Evolutionary conservation across 2,888 invertebrate species (phyloP).

Genomic region (Capitulum mitella): DNA sequence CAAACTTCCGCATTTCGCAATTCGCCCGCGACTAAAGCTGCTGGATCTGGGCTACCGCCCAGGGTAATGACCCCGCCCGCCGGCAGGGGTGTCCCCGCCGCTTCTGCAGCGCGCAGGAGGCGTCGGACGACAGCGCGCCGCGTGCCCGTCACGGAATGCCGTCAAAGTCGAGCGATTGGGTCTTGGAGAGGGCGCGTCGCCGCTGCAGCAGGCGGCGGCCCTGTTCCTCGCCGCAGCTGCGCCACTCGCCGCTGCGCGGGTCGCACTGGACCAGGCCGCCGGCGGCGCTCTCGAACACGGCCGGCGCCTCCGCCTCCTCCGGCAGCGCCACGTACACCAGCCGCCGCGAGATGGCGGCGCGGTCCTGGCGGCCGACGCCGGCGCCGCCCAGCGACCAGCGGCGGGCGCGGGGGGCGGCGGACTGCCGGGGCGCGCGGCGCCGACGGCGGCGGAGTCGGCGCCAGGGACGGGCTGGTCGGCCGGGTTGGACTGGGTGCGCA

Average conservation of each 20-base stretch:
- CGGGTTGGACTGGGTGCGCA: too few species aligned
- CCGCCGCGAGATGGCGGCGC: conserved; percentile 10
- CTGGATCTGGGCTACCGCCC: too few species aligned
- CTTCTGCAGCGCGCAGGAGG: too few species aligned
- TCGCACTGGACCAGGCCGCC: background rate
- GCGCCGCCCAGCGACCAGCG: background rate
- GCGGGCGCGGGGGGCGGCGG: too few species aligned
- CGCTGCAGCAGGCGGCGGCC: background rate
- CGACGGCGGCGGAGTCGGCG: too few species aligned
- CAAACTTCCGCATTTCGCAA: too few species aligned
- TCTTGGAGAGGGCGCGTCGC: background rate
- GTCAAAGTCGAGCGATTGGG: background rate
- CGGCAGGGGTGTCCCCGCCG: too few species aligned
- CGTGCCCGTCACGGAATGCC: background rate
- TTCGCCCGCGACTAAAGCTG: too few species aligned
- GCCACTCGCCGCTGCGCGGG: background rate
- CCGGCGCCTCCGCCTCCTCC: background rate
- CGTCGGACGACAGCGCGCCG: too few species aligned
- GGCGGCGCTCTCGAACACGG: background rate
- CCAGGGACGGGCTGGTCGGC: too few species aligned
- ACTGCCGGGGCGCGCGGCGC: too few species aligned
- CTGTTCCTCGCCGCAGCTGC: background rate
- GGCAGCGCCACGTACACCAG: background rate
- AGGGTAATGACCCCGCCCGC: too few species aligned
- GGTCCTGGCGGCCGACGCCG: background rate